Evolutionary conservation across 1,140 invertebrate species (phyloP).

Genomic region (Drosophila serrata): DNA sequence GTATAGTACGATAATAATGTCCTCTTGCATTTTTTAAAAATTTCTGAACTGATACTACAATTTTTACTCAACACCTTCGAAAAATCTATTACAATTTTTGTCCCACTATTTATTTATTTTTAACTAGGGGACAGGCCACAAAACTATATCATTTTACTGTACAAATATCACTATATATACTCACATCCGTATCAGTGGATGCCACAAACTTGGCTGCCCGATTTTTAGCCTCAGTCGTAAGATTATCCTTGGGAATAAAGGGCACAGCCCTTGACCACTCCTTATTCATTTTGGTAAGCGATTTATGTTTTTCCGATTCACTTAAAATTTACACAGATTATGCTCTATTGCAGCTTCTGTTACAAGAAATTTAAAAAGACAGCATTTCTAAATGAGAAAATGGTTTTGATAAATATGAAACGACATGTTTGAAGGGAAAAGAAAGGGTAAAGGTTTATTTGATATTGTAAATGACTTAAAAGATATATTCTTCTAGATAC

Average conservation of each 20-base stretch:
- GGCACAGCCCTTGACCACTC: constrained; percentile 50
- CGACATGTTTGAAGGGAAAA: constrained; percentile 16
- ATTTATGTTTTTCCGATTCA: background rate
- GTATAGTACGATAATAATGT: no score
- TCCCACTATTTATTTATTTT: no score
- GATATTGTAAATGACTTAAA: no score
- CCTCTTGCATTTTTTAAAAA: background rate
- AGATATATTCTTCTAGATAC: no score
- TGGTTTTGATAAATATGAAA: background rate
- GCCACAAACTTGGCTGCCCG: constrained; percentile 37
- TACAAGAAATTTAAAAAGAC: background rate
- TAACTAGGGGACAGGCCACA: background rate
- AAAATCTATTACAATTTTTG: no score
- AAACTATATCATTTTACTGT: background rate
- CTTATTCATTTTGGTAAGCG: constrained; percentile 10
- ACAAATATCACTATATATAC: background rate
- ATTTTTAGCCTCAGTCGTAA: constrained; percentile 44
- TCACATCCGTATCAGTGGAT: constrained; percentile 55
- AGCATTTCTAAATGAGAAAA: background rate
- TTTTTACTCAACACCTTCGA: no score
- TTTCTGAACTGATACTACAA: background rate
- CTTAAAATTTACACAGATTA: background rate
- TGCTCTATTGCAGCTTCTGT: background rate
- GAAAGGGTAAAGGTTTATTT: background rate
- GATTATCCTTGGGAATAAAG: constrained; percentile 48